Evolutionary conservation across 2,888 invertebrate genomes (phyloP), one percentile per base, ranked within the genome.

Genomic region (Leptinotarsa rubiginosa): DNA sequence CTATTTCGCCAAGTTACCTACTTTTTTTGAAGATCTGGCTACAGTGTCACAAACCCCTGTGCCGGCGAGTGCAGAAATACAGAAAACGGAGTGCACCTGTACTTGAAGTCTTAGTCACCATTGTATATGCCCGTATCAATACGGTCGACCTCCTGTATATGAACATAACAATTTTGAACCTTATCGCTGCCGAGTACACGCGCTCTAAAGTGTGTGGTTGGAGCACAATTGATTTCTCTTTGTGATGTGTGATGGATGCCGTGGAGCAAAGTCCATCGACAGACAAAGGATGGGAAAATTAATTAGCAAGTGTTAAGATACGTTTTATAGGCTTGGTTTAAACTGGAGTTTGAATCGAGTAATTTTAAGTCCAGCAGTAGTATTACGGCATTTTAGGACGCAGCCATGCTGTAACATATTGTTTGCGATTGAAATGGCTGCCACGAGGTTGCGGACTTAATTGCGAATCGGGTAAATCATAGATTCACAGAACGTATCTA

Each of bases 51-150:
- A 2, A 1, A 62, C 62, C 31, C 31, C 31, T 62, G 31, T n/a
- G 62, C 3, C 31, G 31, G 41, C 31, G n/a, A 31, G n/a, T n/a
- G n/a, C 7, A 16, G 31, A 41, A 41, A 31, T 31, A 62, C 5
- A 15, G 62, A 62, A 41, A n/a, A 25, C 31, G 2, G 62, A 62
- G 62, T 62, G n/a, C 62, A 41, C n/a, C 31, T 62, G 62, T 62
- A 62, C 62, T 62, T 25, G 62, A 41, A 62, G 31, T n/a, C 25
- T 62, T 62, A 62, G 62, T 62, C 62, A 62, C 5, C 62, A 62
- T 12, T 62, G 62, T 62, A 41, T 62, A 62, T 62, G 62, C 31
- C 31, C 31, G 1, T 16, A 7, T 16, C 62, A 12, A 5, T 62
- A 62, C 3, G 62, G 31, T 16, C 31, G 25, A 62, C 16, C 31